Evolutionary conservation across 2,888 invertebrate genomes (phyloP).

Genomic region (Lithophane semibrunnea): DNA sequence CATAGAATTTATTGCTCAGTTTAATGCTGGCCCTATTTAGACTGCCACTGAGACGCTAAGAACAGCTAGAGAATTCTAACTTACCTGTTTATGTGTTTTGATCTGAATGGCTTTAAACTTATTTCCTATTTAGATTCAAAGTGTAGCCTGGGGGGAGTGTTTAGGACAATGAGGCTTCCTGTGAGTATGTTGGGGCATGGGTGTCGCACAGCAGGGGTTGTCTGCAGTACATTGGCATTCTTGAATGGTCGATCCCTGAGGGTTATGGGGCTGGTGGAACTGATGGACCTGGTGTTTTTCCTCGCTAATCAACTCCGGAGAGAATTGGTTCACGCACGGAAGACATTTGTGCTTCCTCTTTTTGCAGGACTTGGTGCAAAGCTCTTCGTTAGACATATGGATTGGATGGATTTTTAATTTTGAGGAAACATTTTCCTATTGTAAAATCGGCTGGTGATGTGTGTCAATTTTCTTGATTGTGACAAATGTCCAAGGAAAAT

Average conservation of each 20-base stretch:
- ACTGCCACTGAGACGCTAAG: neutral
- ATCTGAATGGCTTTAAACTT: neutral
- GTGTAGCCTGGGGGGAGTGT: neutral
- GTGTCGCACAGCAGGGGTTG: conserved; percentile 61
- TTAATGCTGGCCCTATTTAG: too few relatives aligned
- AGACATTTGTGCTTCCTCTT: conserved; percentile 65
- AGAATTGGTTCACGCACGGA: conserved; percentile 61
- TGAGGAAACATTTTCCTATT: neutral
- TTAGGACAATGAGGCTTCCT: conserved; percentile 16
- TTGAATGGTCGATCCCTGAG: neutral
- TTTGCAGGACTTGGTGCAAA: conserved; percentile 64
- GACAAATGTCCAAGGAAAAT: neutral
- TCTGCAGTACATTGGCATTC: conserved; percentile 60
- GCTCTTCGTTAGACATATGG: conserved; percentile 65
- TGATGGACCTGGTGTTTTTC: conserved; percentile 34
- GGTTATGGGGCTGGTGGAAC: neutral
- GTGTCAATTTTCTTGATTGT: neutral
- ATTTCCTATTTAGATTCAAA: neutral
- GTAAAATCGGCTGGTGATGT: neutral
- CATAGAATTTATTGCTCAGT: neutral
- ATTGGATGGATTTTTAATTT: conserved; percentile 19
- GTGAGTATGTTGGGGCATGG: neutral
- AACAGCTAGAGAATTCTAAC: neutral
- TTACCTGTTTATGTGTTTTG: neutral
- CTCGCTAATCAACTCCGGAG: conserved; percentile 29